A percentile compares a stretch with the other conserved stretches of the same genome.
Evolutionary conservation across 1,140 invertebrate species (phyloP).

Genomic region (Octopus sinensis): DNA sequence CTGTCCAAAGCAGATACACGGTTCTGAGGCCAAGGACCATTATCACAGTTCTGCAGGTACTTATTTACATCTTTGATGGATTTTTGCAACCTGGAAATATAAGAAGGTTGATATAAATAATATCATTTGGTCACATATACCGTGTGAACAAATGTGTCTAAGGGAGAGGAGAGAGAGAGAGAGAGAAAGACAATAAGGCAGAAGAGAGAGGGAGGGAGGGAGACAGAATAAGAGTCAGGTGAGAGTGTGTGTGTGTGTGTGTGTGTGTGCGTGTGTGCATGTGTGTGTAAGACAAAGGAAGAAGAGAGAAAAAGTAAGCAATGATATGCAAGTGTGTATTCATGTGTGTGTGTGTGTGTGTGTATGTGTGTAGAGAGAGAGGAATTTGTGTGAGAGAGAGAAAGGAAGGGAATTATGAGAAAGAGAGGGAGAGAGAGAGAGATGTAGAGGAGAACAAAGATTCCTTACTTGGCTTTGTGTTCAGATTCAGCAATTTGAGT

Average conservation of each 20-base stretch:
- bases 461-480: conserved; percentile 63
- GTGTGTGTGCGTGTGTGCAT: no score
- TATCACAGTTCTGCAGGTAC: conserved; percentile 61
- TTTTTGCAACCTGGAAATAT: conserved; percentile 60
- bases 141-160: background rate
- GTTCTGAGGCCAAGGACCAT: conserved; percentile 65
- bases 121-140: background rate
- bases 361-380: no score
- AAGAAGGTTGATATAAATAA: background rate
- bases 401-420: no score
- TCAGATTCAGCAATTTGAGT: conserved; percentile 58
- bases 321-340: no score
- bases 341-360: no score
- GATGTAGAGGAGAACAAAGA: background rate
- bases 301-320: no score
- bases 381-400: no score
- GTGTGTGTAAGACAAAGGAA: no score
- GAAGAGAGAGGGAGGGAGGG: background rate
- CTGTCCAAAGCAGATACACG: conserved; percentile 65
- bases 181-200: background rate
- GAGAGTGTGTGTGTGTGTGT: no score
- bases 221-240: background rate
- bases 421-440: no score
- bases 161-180: background rate
- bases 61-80: conserved; percentile 67